phyloP scores from a whole-genome alignment of 2,797 vertebrate genomes.

The Rhodeus uyekii region DNA sequence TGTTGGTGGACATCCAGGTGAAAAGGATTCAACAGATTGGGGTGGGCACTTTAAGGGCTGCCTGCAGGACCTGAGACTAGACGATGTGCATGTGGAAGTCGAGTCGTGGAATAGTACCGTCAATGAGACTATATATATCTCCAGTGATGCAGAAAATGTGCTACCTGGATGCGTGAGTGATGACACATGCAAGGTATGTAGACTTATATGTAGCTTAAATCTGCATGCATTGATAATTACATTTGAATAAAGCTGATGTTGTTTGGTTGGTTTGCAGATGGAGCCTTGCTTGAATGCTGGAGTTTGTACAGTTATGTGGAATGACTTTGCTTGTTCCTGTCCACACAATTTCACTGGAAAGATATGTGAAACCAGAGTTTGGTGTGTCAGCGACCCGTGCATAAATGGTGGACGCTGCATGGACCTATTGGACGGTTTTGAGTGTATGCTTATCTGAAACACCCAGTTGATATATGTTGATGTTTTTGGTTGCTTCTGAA shows the following conservation, averaged over 20 bases:
- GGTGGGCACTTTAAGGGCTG: conserved; percentile 91
- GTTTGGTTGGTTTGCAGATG: conserved; percentile 55
- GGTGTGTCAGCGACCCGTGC: conserved; percentile 86
- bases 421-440: conserved; percentile 86
- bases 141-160: conserved; percentile 71
- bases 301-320: conserved; percentile 87
- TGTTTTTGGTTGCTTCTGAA: not conserved
- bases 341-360: conserved; percentile 82
- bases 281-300: conserved; percentile 86
- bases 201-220: not conserved
- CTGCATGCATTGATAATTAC: not conserved
- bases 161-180: conserved; percentile 85
- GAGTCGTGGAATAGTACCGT: conserved; percentile 56
- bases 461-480: not conserved
- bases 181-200: conserved; percentile 80
- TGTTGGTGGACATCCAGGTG: conserved; percentile 78
- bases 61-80: conserved; percentile 87
- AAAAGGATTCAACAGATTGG: conserved; percentile 69
- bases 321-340: conserved; percentile 89
- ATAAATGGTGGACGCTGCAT: conserved; percentile 78
- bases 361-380: conserved; percentile 82
- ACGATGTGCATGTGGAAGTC: conserved; percentile 72
- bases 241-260: not conserved
- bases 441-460: conserved; percentile 80
- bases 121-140: conserved; percentile 59